Evolutionary conservation across 2,113 vertebrate genomes (phyloP), one percentile per base, ranked within the genome.

Genomic region (Megaceryle maxima): DNA sequence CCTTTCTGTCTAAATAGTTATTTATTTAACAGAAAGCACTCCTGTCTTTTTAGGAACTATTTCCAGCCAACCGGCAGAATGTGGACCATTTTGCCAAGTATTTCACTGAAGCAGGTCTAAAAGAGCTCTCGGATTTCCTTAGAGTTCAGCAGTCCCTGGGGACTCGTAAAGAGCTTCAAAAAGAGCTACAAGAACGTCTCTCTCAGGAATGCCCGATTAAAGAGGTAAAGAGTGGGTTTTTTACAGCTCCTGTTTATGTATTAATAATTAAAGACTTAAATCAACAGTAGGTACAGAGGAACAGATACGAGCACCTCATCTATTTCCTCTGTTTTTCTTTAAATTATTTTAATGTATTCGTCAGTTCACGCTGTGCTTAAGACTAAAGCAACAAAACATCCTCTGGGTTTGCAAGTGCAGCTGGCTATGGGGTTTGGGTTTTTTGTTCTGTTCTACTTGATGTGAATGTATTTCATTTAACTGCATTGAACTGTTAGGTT

Each of bases 11-110:
- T 60, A 51, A 25, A 44, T 12, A 53, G 25, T 85, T 53, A 53
- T 86, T 90, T 92, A 55, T 57, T 93, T 87, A 88, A 87, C 18
- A 11, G 48, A 57, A 70, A 87, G 4, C 67, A 66, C 91, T 77
- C 46, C 43, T 94, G 37, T 89, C 41, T 84, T 84, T 84, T 78
- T 80, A 99, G 99, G 99, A 99, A 92, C 98, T 99, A 43, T 99
- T 99, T 97, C 99, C 99, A 80, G 97, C 98, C 90, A 99, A 98
- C 96, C 98, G 99, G 96, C 99, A 99, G 97, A 99, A 98, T 48
- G 98, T 99, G 95, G 99, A 99, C 94, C 99, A 99, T 96, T 99
- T 99, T 96, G 98, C 99, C 39, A 98, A 98, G 72, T 99, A 99
- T 97, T 99, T 99, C 93, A 99, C 97, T 31, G 98, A 99, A 22